Base-by-base conservation (phyloP, 2,888 invertebrate species). In the Heliconius ethilla region DNA sequence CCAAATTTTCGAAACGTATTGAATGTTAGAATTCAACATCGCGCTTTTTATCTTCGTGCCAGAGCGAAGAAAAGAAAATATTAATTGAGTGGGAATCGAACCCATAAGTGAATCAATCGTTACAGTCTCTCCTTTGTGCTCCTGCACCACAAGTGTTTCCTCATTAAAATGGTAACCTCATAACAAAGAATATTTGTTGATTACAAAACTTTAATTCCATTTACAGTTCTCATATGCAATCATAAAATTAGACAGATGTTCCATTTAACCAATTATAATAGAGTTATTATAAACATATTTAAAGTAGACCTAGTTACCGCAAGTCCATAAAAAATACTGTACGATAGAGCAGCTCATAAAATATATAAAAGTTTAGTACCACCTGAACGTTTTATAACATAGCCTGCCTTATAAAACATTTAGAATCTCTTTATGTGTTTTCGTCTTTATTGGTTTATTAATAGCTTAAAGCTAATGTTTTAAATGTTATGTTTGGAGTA, bases 371-470 rank as follows among this genome's bases (percentile, higher is more conserved):
- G 33, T 66, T 74, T 67, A 76, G 40, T 55, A 73, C 59, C 67
- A 77, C 66, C 78, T 78, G 45, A 78, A 76, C 73, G 78, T 70
- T 80, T 80, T 78, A 80, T 74, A 76, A 74, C 76, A 40, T 25
- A 76, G 74, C 45, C 78, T 78, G 76, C 55, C 69, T 69, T 73
- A 74, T 78, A 70, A 77, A 80, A 73, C 59, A 70, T 76, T 72
- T 78, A 45, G 62, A 45, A 59, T 63, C 25, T 67, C 59, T 78
- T 75, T 75, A 79, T 67, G 69, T 67, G 45, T 75, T 66, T 33
- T 67, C 72, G 27, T 55, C 73, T 75, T 67, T 76, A 78, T 78
- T 55, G 73, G n/a, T 59, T 59, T 75, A 75, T 80, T 78, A 75
- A 70, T n/a, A 40, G 69, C 67, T 76, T 70, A 65, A 59, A 45